Base-by-base conservation (phyloP, 2,797 vertebrate species). In the Anniella stebbinsi region DNA sequence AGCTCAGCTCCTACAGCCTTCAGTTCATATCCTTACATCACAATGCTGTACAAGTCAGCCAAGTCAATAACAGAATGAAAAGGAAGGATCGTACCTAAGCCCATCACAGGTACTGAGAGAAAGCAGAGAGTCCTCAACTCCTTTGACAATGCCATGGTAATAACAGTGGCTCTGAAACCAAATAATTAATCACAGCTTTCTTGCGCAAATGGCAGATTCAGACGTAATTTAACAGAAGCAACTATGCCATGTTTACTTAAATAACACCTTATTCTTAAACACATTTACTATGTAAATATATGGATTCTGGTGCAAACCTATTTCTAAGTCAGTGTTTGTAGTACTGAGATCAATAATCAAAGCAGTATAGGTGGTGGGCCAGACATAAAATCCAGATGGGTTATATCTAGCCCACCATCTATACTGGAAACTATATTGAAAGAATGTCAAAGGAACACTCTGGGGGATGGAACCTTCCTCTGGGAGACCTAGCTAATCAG, bases 21-120 rank as follows among this genome's bases (percentile, higher is more conserved):
- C 69, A 72, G n/a, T 13, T 11, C n/a, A 75, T 73, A 38, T 11
- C n/a, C 11, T 70, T 15, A 25, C 13, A 2, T 12, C 84, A 54
- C n/a, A 38, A 33, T 25, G 18, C 28, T 48, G 15, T 45, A 67
- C 38, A 83, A 17, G 81, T 25, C 60, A 66, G 30, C 38, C 21
- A 60, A 25, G 11, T 25, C 41, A 33, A 11, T 51, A 57, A 83
- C 23, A 77, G 87, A 87, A 66, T 60, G 85, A 93, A 87, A 86
- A 91, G 17, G n/a, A 78, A 85, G 41, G 87, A 13, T 67, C 76
- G 86, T 95, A 98, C 98, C 98, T 98, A 87, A 99, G 97, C 80
- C 98, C 98, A 86, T 97, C 92, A 70, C 98, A 99, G 0, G 96
- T 98, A 95, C 98, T 98, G 38, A 99, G 94, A 0, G 98, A 97